A percentile compares a stretch with the other conserved stretches of the same genome.
Conservation (phyloP, 1,140 invertebrate species). For the Zaprionus lachaisei region DNA sequence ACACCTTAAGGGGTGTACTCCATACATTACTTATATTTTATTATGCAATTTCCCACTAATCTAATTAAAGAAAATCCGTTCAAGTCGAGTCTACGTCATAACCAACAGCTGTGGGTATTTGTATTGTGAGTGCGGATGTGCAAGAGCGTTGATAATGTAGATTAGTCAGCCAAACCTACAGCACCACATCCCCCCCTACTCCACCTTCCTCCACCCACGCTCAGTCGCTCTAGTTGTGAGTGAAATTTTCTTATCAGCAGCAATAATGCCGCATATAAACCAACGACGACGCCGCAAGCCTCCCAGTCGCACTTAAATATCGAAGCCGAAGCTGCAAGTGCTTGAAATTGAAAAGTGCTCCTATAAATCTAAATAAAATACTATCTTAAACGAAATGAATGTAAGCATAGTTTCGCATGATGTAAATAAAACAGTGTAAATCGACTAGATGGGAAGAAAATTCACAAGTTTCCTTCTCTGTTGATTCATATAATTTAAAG, state of each 20-base stretch:
- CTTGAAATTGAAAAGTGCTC: not conserved
- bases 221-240: conserved; percentile 26
- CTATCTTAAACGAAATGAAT: conserved; percentile 35
- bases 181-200: not conserved
- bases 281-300: conserved; percentile 1
- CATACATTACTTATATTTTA: not conserved
- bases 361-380: not conserved
- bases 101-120: not conserved
- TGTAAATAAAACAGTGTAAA: not conserved
- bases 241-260: conserved; percentile 59
- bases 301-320: conserved; percentile 45
- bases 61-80: conserved; percentile 3
- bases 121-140: conserved; percentile 1
- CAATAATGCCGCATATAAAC: conserved; percentile 53
- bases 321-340: conserved; percentile 15
- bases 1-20: not conserved
- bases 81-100: not conserved
- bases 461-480: not conserved
- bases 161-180: conserved; percentile 59
- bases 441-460: not conserved
- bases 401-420: not conserved
- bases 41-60: not conserved
- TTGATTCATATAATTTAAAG: no score
- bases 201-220: not conserved
- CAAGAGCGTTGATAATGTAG: conserved; percentile 25